Base-by-base conservation (phyloP, 1,140 invertebrate species). In the Calosoma granatense region DNA sequence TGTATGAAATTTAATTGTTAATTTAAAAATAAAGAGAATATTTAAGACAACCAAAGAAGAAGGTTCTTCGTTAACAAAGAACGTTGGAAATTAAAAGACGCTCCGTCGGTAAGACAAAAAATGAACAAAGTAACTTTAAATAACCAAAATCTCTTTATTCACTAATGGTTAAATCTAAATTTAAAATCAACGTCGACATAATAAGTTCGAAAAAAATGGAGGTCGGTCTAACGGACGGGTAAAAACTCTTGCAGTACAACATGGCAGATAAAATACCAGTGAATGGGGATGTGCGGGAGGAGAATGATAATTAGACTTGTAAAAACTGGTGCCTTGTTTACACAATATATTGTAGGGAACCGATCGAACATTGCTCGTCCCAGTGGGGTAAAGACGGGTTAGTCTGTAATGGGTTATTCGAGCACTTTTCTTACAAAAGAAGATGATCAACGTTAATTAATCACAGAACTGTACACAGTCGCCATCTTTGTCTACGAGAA, bases 111-210 rank as follows among this genome's bases (percentile, higher is more conserved):
- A 47, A 17, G 15, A 47, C 17, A 47, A 30, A 30, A 30, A 47
- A 17, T 36, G 41, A 12, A 12, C 41, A 47, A 47, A 47, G 41
- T 47, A 47, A 47, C 6, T 47, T 47, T 12, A 47, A 47, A 47
- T 47, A 47, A 12, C 15, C 41, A 17, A 47, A 47, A 47, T 12
- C 17, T 17, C 15, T 47, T 47, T 47, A 47, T 47, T 47, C 41
- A 12, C 41, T 17, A 47, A 47, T 17, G 41, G 41, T 47, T 47
- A 9, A 47, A 47, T 47, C 41, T 47, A 47, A 47, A 47, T 47
- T 47, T 47, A 47, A 47, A 47, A 47, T 47, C 41, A 47, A 47
- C 41, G 41, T 47, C 3, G 3, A 17, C 41, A 47, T 47, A 11
- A 47, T 4, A n/a, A n/a, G n/a, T n/a, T n/a, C n/a, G 26, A 36